Percentiles rank a stretch among this genome's conserved stretches.
Evolutionary conservation across 2,113 vertebrate genomes (phyloP).

Genomic region (Chunga burmeisteri): DNA sequence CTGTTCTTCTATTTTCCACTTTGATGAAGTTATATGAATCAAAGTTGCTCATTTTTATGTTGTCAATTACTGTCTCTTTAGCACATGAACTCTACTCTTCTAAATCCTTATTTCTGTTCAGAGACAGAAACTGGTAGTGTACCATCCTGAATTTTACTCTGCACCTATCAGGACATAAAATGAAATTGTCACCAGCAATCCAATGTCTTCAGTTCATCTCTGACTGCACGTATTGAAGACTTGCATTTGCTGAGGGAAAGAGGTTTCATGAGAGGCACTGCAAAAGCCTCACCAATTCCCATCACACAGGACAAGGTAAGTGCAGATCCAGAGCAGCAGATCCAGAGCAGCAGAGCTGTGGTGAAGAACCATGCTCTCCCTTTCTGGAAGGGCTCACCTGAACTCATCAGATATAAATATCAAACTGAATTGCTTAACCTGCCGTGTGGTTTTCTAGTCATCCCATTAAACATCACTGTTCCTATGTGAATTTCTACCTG

Average conservation of each 20-base stretch:
- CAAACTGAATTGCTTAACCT: background rate
- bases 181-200: background rate
- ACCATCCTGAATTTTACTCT: background rate
- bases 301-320: background rate
- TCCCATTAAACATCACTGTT: background rate
- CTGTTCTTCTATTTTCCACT: background rate
- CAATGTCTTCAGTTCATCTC: background rate
- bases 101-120: background rate
- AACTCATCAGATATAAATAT: background rate
- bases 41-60: background rate
- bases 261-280: background rate
- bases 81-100: background rate
- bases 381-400: background rate
- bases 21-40: background rate
- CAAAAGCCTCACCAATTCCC: background rate
- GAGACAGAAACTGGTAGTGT: background rate
- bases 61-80: background rate
- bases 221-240: background rate
- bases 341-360: background rate
- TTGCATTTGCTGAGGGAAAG: background rate
- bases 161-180: background rate
- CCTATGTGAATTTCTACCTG: background rate
- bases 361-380: background rate
- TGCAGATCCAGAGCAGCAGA: background rate
- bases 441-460: background rate